Conservation (phyloP, 2,113 vertebrate species). For the Podiceps cristatus region DNA sequence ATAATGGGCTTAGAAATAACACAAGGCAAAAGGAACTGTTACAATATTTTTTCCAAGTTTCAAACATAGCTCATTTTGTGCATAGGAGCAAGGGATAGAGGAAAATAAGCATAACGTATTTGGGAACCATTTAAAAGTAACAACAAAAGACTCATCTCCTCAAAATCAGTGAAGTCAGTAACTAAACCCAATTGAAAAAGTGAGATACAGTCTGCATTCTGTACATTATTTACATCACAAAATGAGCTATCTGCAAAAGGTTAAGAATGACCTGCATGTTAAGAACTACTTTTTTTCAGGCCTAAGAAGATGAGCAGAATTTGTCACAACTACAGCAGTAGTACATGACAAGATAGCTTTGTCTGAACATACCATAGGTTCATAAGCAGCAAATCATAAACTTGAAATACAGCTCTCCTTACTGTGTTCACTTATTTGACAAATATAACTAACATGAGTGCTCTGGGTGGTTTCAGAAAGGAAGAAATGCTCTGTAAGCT, state of each 20-base stretch:
- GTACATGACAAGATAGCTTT: neutral
- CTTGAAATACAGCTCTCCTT: slow-evolving; percentile 40
- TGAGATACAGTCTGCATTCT: neutral
- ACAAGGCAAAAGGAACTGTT: neutral
- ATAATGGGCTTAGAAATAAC: neutral
- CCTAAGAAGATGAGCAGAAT: neutral
- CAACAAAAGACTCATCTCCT: neutral
- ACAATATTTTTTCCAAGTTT: neutral
- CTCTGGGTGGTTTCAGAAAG: slow-evolving; percentile 25
- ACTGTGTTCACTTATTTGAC: slow-evolving; percentile 18
- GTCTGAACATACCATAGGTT: neutral
- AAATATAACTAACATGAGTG: slow-evolving; percentile 7
- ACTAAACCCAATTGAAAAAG: neutral
- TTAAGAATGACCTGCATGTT: slow-evolving; percentile 6
- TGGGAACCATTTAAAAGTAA: neutral
- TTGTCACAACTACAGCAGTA: neutral
- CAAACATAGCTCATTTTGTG: neutral
- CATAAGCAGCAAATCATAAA: neutral
- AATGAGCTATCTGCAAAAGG: neutral
- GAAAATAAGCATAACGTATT: neutral
- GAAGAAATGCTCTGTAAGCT: slow-evolving; percentile 35
- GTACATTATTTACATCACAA: neutral
- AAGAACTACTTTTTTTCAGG: slow-evolving; percentile 15
- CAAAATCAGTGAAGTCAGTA: neutral
- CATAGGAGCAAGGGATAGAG: neutral